Percentiles rank a stretch among this genome's conserved stretches.
Evolutionary conservation across 2,113 vertebrate species (phyloP).

Genomic region (Motacilla alba): DNA sequence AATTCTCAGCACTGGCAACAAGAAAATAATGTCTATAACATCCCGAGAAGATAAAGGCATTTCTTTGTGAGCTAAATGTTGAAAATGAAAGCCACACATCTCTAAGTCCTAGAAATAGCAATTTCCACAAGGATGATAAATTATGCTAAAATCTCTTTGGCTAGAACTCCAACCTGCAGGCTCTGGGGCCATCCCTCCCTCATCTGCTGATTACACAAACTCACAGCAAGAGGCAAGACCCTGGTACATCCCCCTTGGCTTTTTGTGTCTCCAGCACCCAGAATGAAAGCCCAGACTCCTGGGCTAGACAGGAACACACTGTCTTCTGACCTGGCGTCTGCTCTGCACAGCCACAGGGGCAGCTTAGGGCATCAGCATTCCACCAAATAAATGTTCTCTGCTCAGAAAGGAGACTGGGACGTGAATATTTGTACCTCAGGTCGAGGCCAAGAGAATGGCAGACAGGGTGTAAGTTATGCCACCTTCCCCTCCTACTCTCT

Average conservation of each 20-base stretch:
- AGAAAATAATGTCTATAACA: not conserved
- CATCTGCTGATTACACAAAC: not conserved
- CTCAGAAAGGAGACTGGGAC: not conserved
- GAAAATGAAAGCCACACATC: not conserved
- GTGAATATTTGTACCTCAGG: not conserved
- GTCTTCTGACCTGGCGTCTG: not conserved
- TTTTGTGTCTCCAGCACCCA: not conserved
- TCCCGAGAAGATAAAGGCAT: not conserved
- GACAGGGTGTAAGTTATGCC: not conserved
- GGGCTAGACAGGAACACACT: rapidly evolving
- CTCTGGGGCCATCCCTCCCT: not conserved
- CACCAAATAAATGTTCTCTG: not conserved
- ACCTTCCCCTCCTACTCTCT: not conserved
- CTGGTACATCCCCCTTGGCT: not conserved
- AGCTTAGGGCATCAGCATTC: not conserved
- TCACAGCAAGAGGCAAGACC: not conserved
- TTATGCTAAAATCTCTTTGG: not conserved
- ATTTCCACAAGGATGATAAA: not conserved
- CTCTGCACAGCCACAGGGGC: not conserved
- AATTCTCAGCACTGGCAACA: not conserved
- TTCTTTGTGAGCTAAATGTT: not conserved
- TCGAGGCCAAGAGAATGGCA: not conserved
- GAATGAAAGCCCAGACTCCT: not conserved
- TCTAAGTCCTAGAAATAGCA: not conserved
- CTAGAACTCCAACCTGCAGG: not conserved